A percentile compares a stretch with the other conserved stretches of the same genome.
phyloP scores from a whole-genome alignment of 2,888 invertebrate species.

The Zeuzera pyrina region DNA sequence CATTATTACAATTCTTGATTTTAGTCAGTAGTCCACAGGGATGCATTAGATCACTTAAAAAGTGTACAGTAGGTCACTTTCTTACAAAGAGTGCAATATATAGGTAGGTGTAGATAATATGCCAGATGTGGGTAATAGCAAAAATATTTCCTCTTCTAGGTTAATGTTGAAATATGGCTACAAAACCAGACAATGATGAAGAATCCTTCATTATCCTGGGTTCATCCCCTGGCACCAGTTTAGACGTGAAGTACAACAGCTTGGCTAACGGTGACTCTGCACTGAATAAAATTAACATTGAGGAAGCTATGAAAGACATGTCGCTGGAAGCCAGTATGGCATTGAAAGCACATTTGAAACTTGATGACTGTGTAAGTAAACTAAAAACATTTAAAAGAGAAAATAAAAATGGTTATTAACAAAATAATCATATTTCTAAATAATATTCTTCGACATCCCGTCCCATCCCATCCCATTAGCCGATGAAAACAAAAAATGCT shows the following conservation, averaged over 20 bases:
- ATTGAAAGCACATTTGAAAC: slow-evolving; percentile 53
- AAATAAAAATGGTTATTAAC: too few relatives aligned
- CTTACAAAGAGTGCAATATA: too few relatives aligned
- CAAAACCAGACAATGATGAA: slow-evolving; percentile 47
- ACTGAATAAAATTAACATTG: slow-evolving; percentile 37
- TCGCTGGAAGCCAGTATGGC: slow-evolving; percentile 49
- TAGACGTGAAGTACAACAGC: slow-evolving; percentile 44
- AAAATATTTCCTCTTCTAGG: slow-evolving; percentile 9
- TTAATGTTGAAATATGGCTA: slow-evolving; percentile 39
- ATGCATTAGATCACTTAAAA: too few relatives aligned
- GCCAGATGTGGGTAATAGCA: too few relatives aligned
- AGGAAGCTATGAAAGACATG: slow-evolving; percentile 56
- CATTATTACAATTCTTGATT: too few relatives aligned
- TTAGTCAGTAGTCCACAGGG: too few relatives aligned
- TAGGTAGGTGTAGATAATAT: too few relatives aligned
- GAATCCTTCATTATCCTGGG: slow-evolving; percentile 65
- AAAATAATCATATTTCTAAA: too few relatives aligned
- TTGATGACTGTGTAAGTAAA: slow-evolving; percentile 52
- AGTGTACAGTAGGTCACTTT: too few relatives aligned
- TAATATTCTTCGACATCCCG: too few relatives aligned
- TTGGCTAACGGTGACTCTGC: slow-evolving; percentile 22
- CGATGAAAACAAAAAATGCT: too few relatives aligned
- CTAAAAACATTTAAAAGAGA: not conserved
- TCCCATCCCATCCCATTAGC: too few relatives aligned
- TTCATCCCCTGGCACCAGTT: slow-evolving; percentile 50